Base-by-base conservation (phyloP, 2,888 invertebrate species). In the Lobophora halterata region DNA sequence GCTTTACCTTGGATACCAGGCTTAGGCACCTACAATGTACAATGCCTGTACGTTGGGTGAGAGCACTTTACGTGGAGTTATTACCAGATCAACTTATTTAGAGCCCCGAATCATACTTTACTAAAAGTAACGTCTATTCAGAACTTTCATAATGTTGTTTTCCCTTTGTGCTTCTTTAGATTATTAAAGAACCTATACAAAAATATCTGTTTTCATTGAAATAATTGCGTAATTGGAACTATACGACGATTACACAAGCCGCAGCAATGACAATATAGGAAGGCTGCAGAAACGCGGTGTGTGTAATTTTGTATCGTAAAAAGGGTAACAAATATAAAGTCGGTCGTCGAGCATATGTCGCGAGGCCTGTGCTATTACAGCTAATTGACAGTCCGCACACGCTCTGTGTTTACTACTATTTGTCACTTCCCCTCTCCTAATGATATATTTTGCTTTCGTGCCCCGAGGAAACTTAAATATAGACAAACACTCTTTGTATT, bases 381-480 rank as follows among this genome's bases (percentile, higher is more conserved):
- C 64, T 83, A 83, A 85, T 83, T 81, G 80, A 75, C 79, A 79
- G 73, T 68, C 71, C 63, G 62, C 72, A 65, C 72, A 72, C 73
- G 73, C 66, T 63, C 54, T 65, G 61, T 70, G 65, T 79, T 76
- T 74, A 72, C 74, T 65, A 63, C 68, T 62, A 76, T 83, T 83
- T 81, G 82, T 85, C 83, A 81, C 80, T 78, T 78, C 67, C 73
- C 75, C 71, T 66, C 63, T 51, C 40, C 56, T 80, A 85, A 85
- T 83, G 68, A 81, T 65, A 80, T 50, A 67, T 65, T 72, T 64
- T 64, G 52, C 58, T 55, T 54, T 62, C 53, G 61, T 61, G 63
- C 52, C 51, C 42, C 35, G 55, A 56, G 61, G 63, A 65, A 61
- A 59, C 64, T 71, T 64, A 47, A 74, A 72, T 71, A 73, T 71